phyloP scores from a whole-genome alignment of 2,797 vertebrate species.

The Delichon dasypus region DNA sequence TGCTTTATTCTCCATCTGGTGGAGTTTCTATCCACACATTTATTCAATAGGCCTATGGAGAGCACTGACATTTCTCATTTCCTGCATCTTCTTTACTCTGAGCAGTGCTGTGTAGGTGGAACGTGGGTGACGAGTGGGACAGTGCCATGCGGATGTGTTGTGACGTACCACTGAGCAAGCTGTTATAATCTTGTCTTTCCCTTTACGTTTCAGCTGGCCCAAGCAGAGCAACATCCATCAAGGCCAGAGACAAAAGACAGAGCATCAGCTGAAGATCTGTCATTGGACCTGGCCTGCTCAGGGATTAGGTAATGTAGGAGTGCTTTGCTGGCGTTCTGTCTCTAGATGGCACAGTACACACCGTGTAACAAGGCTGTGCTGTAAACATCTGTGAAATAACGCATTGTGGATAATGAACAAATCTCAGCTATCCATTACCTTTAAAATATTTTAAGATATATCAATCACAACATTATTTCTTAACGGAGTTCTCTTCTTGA shows the following conservation, averaged over 20 bases:
- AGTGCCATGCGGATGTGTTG: rapidly evolving
- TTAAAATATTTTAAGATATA: neutral
- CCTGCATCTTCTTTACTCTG: neutral
- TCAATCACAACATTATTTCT: neutral
- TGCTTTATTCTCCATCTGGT: neutral
- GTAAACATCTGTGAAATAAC: neutral
- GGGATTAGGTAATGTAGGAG: rapidly evolving
- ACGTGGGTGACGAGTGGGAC: rapidly evolving
- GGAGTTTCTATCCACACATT: neutral
- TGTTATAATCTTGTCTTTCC: neutral
- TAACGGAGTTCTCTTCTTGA: neutral
- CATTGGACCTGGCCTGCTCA: neutral
- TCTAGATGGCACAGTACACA: neutral
- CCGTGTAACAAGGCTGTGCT: neutral
- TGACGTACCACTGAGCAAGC: neutral
- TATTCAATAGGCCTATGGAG: neutral
- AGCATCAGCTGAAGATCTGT: neutral
- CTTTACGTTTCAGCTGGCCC: neutral
- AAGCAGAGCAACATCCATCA: neutral
- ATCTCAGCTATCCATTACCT: neutral
- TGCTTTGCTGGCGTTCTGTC: neutral
- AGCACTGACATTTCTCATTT: neutral
- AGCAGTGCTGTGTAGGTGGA: rapidly evolving
- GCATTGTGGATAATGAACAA: rapidly evolving
- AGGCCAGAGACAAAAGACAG: neutral